phyloP scores from a whole-genome alignment of 2,888 invertebrate genomes.

The Drosophila anomelani region DNA sequence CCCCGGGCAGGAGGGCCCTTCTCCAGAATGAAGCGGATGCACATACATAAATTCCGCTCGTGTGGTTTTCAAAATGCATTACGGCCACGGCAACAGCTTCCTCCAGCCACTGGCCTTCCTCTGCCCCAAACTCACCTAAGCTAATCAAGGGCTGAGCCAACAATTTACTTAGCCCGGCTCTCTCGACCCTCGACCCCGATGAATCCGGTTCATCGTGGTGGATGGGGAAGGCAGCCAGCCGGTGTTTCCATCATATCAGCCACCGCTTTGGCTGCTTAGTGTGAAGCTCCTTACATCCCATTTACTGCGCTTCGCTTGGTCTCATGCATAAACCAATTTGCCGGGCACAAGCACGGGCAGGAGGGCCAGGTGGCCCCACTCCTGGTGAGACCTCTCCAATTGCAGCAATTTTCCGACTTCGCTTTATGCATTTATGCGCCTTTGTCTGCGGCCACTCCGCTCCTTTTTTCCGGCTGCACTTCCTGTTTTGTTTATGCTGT shows the following conservation, averaged over 20 bases:
- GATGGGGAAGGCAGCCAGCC: conserved; percentile 4
- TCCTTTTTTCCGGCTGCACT: conserved; percentile 20
- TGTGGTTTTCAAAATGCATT: conserved; percentile 76
- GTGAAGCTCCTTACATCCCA: conserved; percentile 58
- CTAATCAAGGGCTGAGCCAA: conserved; percentile 77
- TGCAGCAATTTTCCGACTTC: conserved; percentile 64
- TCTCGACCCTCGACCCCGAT: conserved; percentile 21
- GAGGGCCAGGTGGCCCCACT: conserved; percentile 2
- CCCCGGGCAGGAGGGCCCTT: conserved; percentile 10
- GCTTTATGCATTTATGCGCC: conserved; percentile 76
- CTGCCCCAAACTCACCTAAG: conserved; percentile 52
- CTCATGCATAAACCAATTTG: conserved; percentile 78
- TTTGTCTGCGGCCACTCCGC: conserved; percentile 71
- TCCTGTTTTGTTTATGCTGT: conserved; percentile 36
- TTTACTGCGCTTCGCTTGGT: conserved; percentile 44
- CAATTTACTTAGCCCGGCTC: conserved; percentile 72
- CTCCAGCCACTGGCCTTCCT: conserved; percentile 25
- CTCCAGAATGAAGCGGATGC: conserved; percentile 7
- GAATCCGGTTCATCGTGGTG: conserved; percentile 5
- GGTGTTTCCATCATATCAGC: conserved; percentile 62
- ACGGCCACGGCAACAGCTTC: conserved; percentile 38
- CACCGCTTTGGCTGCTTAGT: conserved; percentile 36
- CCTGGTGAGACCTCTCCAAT: conserved; percentile 54
- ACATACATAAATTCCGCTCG: conserved; percentile 74
- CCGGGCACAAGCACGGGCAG: conserved; percentile 65